Evolutionary conservation across 1,140 invertebrate genomes (phyloP).

Genomic region (Drosophila pruinosa): DNA sequence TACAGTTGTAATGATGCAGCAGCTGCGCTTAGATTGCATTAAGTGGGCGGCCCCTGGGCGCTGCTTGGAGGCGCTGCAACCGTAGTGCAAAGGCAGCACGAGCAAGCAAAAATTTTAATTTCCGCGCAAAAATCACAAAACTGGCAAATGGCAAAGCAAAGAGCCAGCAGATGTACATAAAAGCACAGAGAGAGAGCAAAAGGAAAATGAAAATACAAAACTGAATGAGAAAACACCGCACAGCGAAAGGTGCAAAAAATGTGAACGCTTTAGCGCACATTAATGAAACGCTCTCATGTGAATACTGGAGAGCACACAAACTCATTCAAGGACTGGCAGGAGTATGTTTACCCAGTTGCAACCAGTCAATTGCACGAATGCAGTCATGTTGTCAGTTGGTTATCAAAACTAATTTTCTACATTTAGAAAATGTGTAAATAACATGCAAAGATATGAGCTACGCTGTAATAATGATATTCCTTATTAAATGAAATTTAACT

Average conservation of each 20-base stretch:
- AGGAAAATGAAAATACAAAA: conserved; percentile 6
- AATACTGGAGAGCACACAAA: conserved; percentile 6
- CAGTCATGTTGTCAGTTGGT: neutral
- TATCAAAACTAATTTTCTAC: neutral
- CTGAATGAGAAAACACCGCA: conserved; percentile 12
- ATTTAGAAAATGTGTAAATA: neutral
- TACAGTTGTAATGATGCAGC: conserved; percentile 74
- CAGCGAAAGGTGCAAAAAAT: conserved; percentile 39
- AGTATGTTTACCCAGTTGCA: neutral
- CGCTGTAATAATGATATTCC: too few relatives aligned
- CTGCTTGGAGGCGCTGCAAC: conserved; percentile 31
- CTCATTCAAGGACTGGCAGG: neutral
- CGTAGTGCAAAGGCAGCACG: conserved; percentile 24
- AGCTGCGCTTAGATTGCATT: conserved; percentile 82
- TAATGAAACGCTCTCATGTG: conserved; percentile 55
- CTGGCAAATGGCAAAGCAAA: conserved; percentile 47
- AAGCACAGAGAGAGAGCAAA: conserved; percentile 7
- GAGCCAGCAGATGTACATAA: conserved; percentile 1
- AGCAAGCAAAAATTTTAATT: conserved; percentile 73
- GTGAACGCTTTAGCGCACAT: conserved; percentile 48
- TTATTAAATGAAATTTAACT: too few relatives aligned
- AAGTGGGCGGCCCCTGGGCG: conserved; percentile 52
- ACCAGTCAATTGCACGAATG: neutral
- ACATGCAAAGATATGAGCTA: too few relatives aligned
- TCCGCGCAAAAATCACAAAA: conserved; percentile 72